Evolutionary conservation across 2,113 vertebrate species (phyloP).

Genomic region (Perca fluviatilis): DNA sequence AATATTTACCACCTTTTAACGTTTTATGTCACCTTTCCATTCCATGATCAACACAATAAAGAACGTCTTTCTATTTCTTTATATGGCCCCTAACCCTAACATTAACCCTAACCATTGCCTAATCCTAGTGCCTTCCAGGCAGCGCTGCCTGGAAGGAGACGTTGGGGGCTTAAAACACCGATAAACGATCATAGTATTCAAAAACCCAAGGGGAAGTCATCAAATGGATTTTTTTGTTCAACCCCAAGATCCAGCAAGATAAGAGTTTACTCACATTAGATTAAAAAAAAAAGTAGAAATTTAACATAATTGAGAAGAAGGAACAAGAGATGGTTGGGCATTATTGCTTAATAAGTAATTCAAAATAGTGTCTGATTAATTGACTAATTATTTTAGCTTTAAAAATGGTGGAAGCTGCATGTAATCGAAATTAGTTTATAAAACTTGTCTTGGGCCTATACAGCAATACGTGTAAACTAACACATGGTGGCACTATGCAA

Average conservation of each 20-base stretch:
- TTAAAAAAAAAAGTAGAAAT: background rate
- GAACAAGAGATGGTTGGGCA: background rate
- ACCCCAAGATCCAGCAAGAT: background rate
- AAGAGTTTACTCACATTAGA: background rate
- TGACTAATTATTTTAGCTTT: background rate
- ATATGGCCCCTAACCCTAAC: too few species aligned
- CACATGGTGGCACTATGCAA: conserved; percentile 62
- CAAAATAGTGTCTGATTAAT: background rate
- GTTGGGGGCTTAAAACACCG: too few species aligned
- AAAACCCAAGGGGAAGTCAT: background rate
- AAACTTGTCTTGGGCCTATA: background rate
- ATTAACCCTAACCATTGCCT: too few species aligned
- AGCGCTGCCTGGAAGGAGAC: too few species aligned
- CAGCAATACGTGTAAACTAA: background rate
- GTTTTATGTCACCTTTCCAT: background rate
- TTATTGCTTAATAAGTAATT: background rate
- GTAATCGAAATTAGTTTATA: too few species aligned
- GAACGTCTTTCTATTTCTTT: background rate
- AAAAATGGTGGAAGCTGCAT: background rate
- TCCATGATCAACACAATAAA: background rate
- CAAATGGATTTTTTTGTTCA: background rate
- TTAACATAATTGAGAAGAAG: background rate
- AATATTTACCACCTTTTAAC: background rate
- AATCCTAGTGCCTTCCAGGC: too few species aligned
- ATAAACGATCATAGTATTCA: background rate